A percentile compares a stretch with the other conserved stretches of the same genome.
Evolutionary conservation across 2,113 vertebrate species (phyloP).

Genomic region (Planiliza haematocheilus): DNA sequence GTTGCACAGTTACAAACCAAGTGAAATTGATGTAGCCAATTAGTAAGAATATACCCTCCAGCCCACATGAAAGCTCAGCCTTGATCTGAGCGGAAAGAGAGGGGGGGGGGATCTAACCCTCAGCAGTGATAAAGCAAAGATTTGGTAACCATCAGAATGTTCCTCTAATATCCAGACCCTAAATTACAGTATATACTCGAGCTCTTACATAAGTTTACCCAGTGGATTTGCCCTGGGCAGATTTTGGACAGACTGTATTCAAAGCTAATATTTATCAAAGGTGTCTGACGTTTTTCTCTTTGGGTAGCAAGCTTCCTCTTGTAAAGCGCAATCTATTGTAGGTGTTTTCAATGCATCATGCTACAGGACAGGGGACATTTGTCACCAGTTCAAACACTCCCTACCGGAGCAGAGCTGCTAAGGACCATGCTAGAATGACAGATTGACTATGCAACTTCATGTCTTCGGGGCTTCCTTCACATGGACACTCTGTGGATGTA

Average conservation of each 20-base stretch:
- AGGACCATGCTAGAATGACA: constrained; percentile 57
- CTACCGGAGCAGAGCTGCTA: constrained; percentile 52
- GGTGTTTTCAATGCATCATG: constrained; percentile 67
- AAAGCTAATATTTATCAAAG: constrained; percentile 69
- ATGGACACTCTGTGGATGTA: constrained; percentile 54
- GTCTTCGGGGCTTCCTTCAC: constrained; percentile 63
- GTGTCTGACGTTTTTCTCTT: constrained; percentile 59
- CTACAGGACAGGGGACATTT: constrained; percentile 62
- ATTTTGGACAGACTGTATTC: constrained; percentile 52
- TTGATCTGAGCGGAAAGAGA: constrained; percentile 58
- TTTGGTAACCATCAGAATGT: constrained; percentile 55
- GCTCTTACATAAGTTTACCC: constrained; percentile 51
- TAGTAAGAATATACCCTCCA: constrained; percentile 74
- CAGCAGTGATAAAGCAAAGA: constrained; percentile 56
- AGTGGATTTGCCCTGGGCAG: constrained; percentile 36
- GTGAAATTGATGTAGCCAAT: constrained; percentile 79
- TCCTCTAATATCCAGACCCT: constrained; percentile 24
- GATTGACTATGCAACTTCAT: constrained; percentile 58
- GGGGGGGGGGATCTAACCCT: constrained; percentile 7
- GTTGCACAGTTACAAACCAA: constrained; percentile 71
- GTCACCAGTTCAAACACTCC: constrained; percentile 66
- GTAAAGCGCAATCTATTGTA: constrained; percentile 58
- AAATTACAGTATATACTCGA: constrained; percentile 47
- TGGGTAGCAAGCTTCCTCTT: constrained; percentile 47
- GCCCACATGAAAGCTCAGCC: constrained; percentile 66